Evolutionary conservation across 2,888 invertebrate genomes (phyloP), one percentile per base, ranked within the genome.

Genomic region (Hofmannophila pseudospretella): DNA sequence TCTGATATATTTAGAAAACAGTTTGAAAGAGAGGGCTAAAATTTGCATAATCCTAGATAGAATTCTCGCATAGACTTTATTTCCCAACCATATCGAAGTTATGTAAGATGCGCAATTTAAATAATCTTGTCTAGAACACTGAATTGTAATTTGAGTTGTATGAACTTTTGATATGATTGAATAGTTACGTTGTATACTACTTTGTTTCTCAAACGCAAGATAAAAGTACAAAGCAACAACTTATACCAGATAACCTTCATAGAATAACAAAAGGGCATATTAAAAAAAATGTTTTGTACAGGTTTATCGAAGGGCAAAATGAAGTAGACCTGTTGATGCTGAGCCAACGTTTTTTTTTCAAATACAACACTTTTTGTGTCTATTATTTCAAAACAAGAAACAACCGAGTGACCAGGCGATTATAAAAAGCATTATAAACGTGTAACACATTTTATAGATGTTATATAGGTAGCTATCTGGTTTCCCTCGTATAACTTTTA

Each of bases 1-100:
- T 49, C 35, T 55, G 55, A 61, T 59, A 49, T 49, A 57, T 52
- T n/a, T n/a, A n/a, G n/a, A n/a, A 16, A 16, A 16, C 16, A 16
- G 16, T 16, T 16, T 16, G 16, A 16, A 16, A 16, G 16, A 16
- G 16, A 16, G 16, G 16, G n/a, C n/a, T n/a, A n/a, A n/a, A n/a
- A n/a, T n/a, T 67, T 63, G 51, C 38, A 34, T 38, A 33, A 38
- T 38, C 30, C 34, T 29, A 8, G 4, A n/a, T n/a, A n/a, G 25
- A 20, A 20, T 8, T 7, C 7, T 28, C 5, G 28, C 8, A 9
- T 8, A 13, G 7, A 7, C 7, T 13, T 7, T 28, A 28, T 28
- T 28, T 28, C 8, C 28, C 7, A 28, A 13, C 13, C 28, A n/a
- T n/a, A n/a, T 26, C 9, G n/a, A n/a, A 2, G 13, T 28, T 28